Conservation (phyloP, 1,140 invertebrate genomes). For the Zaprionus camerounensis region DNA sequence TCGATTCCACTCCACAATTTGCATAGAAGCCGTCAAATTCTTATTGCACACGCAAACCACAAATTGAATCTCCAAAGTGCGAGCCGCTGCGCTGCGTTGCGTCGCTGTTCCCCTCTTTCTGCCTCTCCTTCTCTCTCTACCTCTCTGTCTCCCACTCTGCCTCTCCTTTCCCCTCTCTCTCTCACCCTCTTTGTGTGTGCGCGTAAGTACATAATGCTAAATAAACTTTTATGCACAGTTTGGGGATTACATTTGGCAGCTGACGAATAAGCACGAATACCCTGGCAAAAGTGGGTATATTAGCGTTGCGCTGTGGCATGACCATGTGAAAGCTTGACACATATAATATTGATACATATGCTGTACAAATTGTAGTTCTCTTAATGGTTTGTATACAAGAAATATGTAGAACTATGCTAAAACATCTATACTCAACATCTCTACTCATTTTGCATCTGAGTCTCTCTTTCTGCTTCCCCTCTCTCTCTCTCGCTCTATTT, state of each 20-base stretch:
- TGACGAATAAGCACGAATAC: conserved; percentile 20
- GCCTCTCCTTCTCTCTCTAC: not conserved
- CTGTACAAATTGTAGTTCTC: too few species aligned
- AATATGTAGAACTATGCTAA: too few species aligned
- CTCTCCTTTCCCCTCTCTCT: not conserved
- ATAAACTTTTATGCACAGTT: conserved; percentile 43
- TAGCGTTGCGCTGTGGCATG: not conserved
- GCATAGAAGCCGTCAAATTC: conserved; percentile 27
- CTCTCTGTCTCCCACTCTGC: not conserved
- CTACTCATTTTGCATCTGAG: too few species aligned
- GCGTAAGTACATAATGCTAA: conserved; percentile 20
- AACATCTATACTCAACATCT: too few species aligned
- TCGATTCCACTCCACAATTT: conserved; percentile 23
- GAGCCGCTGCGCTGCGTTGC: not conserved
- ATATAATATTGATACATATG: not conserved
- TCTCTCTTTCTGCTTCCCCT: too few species aligned
- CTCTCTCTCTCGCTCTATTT: not conserved
- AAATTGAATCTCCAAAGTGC: conserved; percentile 43
- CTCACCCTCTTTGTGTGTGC: not conserved
- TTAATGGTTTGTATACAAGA: too few species aligned
- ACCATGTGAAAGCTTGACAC: not conserved
- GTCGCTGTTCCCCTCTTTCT: not conserved
- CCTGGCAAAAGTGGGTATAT: conserved; percentile 2
- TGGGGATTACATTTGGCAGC: conserved; percentile 41
- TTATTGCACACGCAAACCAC: conserved; percentile 23